Evolutionary conservation across 2,113 vertebrate genomes (phyloP).

Genomic region (Melanotaenia duboulayi): DNA sequence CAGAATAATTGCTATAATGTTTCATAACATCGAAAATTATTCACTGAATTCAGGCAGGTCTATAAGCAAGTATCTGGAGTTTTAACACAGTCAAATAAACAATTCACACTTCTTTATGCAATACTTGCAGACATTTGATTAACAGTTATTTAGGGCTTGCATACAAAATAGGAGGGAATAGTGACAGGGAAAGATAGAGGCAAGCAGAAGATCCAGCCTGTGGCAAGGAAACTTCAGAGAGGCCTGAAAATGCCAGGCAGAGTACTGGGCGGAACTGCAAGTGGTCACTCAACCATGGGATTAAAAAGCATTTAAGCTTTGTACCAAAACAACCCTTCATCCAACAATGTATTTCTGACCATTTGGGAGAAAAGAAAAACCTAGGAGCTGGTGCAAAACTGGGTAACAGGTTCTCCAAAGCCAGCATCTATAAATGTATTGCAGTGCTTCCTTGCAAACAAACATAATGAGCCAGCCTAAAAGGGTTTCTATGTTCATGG

Average conservation of each 20-base stretch:
- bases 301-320: slow-evolving; percentile 83
- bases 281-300: slow-evolving; percentile 81
- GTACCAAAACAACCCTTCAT: slow-evolving; percentile 53
- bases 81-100: slow-evolving; percentile 54
- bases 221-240: slow-evolving; percentile 61
- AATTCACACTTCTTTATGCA: slow-evolving; percentile 53
- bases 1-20: slow-evolving; percentile 62
- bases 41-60: slow-evolving; percentile 43
- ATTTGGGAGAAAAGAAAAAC: slow-evolving; percentile 63
- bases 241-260: slow-evolving; percentile 65
- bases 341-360: slow-evolving; percentile 66
- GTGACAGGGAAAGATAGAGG: slow-evolving; percentile 4
- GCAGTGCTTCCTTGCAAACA: slow-evolving; percentile 72
- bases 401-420: slow-evolving; percentile 62
- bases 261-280: slow-evolving; percentile 71
- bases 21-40: slow-evolving; percentile 65
- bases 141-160: slow-evolving; percentile 61
- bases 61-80: slow-evolving; percentile 59
- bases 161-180: slow-evolving; percentile 54
- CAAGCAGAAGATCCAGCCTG: slow-evolving; percentile 46
- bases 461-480: slow-evolving; percentile 79
- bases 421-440: slow-evolving; percentile 62
- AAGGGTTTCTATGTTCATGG: slow-evolving; percentile 81
- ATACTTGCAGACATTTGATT: slow-evolving; percentile 71
- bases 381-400: slow-evolving; percentile 51